Percentiles rank a stretch among this genome's conserved stretches.
These are phyloP conservation scores for Channa argus DNA, from an alignment of 2,113 vertebrate genomes.

Conservation along the genomic window DNA sequence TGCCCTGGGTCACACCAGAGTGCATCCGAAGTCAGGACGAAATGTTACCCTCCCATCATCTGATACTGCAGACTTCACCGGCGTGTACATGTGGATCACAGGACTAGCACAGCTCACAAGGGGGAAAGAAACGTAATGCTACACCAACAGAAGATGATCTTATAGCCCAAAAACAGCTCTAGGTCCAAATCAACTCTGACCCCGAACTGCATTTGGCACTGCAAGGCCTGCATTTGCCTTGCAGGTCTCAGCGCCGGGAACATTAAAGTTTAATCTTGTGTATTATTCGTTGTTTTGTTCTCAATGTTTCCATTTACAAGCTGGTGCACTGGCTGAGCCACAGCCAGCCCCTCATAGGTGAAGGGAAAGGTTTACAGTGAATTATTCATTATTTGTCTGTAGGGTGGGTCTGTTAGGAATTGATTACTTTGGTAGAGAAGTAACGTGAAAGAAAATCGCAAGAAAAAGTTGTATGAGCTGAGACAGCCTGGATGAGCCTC, in stretches of 20 bases:
- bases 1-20: constrained; percentile 29
- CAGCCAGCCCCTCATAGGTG: constrained; percentile 16
- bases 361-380: constrained; percentile 35
- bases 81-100: constrained; percentile 1
- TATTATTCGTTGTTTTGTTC: constrained; percentile 43
- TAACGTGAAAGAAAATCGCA: constrained; percentile 26
- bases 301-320: constrained; percentile 32
- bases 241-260: neutral
- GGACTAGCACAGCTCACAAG: neutral
- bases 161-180: neutral
- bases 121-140: neutral
- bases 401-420: constrained; percentile 29
- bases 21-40: constrained; percentile 19
- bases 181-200: neutral
- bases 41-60: constrained; percentile 28
- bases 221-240: neutral
- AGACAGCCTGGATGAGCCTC: constrained; percentile 32
- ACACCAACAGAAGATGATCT: neutral
- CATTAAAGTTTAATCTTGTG: constrained; percentile 28
- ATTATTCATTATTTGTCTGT: constrained; percentile 44
- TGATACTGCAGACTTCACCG: constrained; percentile 17
- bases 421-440: constrained; percentile 17
- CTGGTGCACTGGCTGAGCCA: constrained; percentile 7
- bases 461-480: constrained; percentile 49
- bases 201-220: neutral